Conservation (phyloP, 2,797 vertebrate genomes). For the Geotria australis region DNA sequence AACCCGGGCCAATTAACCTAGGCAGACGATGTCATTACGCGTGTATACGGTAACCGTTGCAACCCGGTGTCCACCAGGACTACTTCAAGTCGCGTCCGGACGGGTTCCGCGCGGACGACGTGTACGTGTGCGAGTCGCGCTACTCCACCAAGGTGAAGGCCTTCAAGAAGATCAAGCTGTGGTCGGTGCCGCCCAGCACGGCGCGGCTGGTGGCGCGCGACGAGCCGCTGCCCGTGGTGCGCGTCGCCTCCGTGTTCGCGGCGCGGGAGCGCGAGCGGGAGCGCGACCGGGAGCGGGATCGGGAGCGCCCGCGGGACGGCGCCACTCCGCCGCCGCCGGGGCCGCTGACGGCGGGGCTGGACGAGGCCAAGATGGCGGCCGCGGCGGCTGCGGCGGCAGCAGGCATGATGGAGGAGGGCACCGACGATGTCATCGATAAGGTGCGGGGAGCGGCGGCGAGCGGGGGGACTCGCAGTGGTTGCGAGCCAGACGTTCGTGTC, state of each 20-base stretch:
- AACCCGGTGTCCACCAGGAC: conserved; percentile 19
- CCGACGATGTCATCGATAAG: conserved; percentile 40
- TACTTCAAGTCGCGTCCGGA: conserved; percentile 92
- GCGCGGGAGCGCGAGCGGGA: background rate
- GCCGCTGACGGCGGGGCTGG: conserved; percentile 1
- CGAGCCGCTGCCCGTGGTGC: conserved; percentile 59
- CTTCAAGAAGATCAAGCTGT: conserved; percentile 96
- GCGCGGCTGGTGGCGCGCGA: conserved; percentile 59
- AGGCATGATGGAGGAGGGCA: conserved; percentile 30
- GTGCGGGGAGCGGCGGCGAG: conserved; percentile 10
- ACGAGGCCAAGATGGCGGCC: conserved; percentile 36
- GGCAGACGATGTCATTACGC: too few species aligned
- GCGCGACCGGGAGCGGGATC: too few species aligned
- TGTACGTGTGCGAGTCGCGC: conserved; percentile 81
- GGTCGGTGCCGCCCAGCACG: conserved; percentile 82
- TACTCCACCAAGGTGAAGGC: conserved; percentile 92
- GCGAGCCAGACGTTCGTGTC: too few species aligned
- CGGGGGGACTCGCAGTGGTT: too few species aligned
- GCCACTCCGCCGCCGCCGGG: too few species aligned
- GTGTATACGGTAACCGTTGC: background rate
- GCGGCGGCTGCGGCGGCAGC: conserved; percentile 38
- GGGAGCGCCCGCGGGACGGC: too few species aligned
- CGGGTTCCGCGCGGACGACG: conserved; percentile 60
- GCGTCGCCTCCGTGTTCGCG: conserved; percentile 86
- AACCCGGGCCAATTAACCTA: too few species aligned